Base-by-base conservation (phyloP, 1,140 invertebrate genomes). In the Drosophila willistoni region DNA sequence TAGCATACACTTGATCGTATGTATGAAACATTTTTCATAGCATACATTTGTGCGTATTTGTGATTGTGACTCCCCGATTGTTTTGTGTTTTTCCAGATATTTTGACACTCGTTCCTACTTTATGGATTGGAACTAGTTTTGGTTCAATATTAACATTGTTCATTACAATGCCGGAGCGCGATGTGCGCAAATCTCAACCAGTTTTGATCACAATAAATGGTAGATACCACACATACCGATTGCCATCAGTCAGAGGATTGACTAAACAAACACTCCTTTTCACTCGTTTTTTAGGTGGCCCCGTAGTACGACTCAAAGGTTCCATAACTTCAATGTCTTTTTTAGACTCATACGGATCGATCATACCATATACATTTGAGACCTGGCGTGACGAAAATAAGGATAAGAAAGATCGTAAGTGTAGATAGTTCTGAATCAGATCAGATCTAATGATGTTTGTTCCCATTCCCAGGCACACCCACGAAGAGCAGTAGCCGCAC, bases 121-220 rank as follows among this genome's bases (percentile, higher is more conserved):
- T 99, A 76, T 99, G 98, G 98, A 96, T 99, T 81, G 98, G 98
- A 80, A 99, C 98, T 67, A 98, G 97, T 93, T 94, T 98, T 82
- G 98, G 98, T 79, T 98, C 98, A 55, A 97, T 99, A 90, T 94
- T 99, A 84, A 97, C 97, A 59, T 95, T 99, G 92, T 95, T 96
- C 91, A 95, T 99, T 81, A 97, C 95, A 91, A 94, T 98, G 83
- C 97, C 98, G 67, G 94, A 96, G 73, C 93, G 95, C 69, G 95
- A 96, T 84, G 96, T 97, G 82, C 93, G 98, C 90, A 94, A 95
- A 83, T 95, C 96, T 79, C 97, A 98, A 92, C 97, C 98, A 74
- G 97, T 98, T 71, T 95, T 96, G 89, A 95, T 98, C 80, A 96
- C 97, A 89, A 97, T 97, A 77, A 97, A 96, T 93, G 97, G 97